phyloP scores from a whole-genome alignment of 1,140 invertebrate genomes.

The Ladona fulva region DNA sequence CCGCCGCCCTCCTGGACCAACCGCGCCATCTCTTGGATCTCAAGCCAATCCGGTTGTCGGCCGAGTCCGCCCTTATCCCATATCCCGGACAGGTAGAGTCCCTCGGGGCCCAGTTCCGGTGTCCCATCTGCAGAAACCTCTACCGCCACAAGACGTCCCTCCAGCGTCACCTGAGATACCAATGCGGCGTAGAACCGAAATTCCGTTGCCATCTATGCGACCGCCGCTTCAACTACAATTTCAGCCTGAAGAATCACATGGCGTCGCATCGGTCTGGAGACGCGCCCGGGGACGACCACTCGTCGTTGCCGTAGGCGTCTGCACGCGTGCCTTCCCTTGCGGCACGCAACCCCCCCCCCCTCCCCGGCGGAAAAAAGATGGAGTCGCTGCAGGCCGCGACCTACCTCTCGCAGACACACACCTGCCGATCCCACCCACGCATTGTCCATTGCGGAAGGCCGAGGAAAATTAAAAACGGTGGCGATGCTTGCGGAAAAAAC shows the following conservation, averaged over 20 bases:
- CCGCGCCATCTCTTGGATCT: neutral
- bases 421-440: neutral
- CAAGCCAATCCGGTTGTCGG: neutral
- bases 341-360: neutral
- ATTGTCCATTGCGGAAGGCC: neutral
- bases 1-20: neutral
- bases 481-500: no score
- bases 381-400: neutral
- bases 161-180: conserved; percentile 36
- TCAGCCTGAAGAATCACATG: conserved; percentile 35
- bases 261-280: conserved; percentile 25
- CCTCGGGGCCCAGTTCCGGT: conserved; percentile 31
- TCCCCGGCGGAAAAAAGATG: neutral
- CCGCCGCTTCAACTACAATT: conserved; percentile 35
- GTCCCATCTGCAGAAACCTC: conserved; percentile 36
- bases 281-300: neutral
- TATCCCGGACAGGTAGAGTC: neutral
- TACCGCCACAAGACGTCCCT: conserved; percentile 35
- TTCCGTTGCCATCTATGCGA: conserved; percentile 35
- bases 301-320: neutral
- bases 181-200: conserved; percentile 36
- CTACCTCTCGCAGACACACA: neutral
- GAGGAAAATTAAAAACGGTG: no score
- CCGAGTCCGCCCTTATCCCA: neutral
- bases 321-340: neutral